phyloP scores from a whole-genome alignment of 2,113 vertebrate genomes.

The Leiothrix lutea region DNA sequence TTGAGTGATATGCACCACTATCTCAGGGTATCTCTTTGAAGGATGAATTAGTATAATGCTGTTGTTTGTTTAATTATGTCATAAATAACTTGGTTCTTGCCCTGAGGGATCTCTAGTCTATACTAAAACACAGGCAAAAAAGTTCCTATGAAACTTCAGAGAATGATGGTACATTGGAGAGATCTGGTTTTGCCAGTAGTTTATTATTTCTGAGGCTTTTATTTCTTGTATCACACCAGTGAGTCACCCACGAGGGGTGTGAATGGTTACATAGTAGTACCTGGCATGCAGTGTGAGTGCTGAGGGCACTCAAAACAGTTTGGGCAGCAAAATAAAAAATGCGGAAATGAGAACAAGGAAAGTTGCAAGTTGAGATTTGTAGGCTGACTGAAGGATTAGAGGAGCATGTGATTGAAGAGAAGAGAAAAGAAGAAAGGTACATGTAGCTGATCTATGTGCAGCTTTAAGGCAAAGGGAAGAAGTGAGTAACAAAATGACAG shows the following conservation, averaged over 20 bases:
- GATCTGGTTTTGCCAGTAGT: neutral
- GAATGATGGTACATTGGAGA: neutral
- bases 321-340: neutral
- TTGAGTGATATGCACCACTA: neutral
- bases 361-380: neutral
- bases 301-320: neutral
- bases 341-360: neutral
- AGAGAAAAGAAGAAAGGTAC: neutral
- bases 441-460: neutral
- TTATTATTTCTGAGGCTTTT: neutral
- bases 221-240: neutral
- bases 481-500: neutral
- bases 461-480: neutral
- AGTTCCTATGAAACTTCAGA: neutral
- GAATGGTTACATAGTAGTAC: neutral
- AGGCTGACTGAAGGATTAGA: neutral
- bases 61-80: conserved; percentile 35
- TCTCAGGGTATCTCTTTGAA: conserved; percentile 36
- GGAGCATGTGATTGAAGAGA: neutral
- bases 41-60: neutral
- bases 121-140: neutral
- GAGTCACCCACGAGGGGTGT: neutral
- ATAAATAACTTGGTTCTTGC: conserved; percentile 20
- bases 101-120: neutral
- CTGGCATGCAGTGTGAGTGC: neutral